phyloP scores from a whole-genome alignment of 1,140 invertebrate species.

The Pachyrhynchus sulphureomaculatus region DNA sequence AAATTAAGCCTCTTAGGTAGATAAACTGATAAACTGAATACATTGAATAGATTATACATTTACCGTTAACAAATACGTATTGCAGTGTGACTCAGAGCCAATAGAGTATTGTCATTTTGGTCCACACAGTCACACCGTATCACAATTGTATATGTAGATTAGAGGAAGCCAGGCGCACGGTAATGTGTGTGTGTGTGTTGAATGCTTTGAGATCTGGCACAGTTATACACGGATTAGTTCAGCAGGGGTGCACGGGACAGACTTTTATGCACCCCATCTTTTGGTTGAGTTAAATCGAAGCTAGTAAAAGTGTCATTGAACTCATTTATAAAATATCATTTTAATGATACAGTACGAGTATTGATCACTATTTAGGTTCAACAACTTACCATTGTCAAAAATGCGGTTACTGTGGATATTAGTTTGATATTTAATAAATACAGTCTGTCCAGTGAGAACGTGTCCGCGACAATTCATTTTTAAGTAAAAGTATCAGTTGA shows the following conservation, averaged over 20 bases:
- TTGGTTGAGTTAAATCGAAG: neutral
- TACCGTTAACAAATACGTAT: conserved; percentile 3
- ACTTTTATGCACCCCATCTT: conserved; percentile 14
- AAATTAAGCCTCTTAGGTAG: too few species aligned
- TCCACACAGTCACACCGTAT: conserved; percentile 22
- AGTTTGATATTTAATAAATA: too few species aligned
- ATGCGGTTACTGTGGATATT: too few species aligned
- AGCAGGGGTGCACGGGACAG: conserved; percentile 40
- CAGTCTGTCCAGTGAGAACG: too few species aligned
- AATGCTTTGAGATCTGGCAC: conserved; percentile 39
- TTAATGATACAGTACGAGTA: neutral
- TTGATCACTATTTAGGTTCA: too few species aligned
- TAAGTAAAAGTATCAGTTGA: too few species aligned
- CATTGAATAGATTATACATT: too few species aligned
- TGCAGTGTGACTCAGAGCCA: conserved; percentile 16
- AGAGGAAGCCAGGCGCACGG: conserved; percentile 36
- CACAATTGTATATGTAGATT: conserved; percentile 40
- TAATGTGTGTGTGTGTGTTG: conserved; percentile 38
- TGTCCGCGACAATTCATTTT: too few species aligned
- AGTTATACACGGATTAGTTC: conserved; percentile 49
- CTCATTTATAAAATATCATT: neutral
- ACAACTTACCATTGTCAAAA: too few species aligned
- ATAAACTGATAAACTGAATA: too few species aligned
- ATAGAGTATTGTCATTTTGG: conserved; percentile 24
- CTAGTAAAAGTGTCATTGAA: conserved; percentile 12